Percentiles rank a stretch among this genome's conserved stretches.
These are phyloP conservation scores for Cheirogaleus major DNA, from an alignment of 2,797 vertebrate species.

Conservation along the genomic window DNA sequence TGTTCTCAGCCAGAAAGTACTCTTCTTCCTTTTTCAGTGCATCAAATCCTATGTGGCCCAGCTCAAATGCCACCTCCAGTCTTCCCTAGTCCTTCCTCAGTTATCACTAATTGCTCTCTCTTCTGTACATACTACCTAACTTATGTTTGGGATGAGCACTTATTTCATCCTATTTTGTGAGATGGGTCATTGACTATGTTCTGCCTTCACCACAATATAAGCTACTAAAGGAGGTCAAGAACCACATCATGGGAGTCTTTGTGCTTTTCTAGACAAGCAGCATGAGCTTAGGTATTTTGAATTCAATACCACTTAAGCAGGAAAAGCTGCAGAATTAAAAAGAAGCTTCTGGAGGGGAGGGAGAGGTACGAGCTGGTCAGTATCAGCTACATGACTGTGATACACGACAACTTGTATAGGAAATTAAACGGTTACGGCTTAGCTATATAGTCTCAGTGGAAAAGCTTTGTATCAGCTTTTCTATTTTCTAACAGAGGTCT, in stretches of 20 bases:
- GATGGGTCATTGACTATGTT: neutral
- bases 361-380: neutral
- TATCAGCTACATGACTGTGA: neutral
- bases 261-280: neutral
- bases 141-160: neutral
- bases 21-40: neutral
- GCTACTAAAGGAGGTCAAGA: neutral
- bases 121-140: rapidly evolving
- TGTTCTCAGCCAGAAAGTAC: neutral
- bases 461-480: rapidly evolving
- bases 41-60: neutral
- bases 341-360: neutral
- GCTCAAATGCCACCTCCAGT: neutral
- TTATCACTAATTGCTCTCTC: neutral
- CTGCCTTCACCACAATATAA: neutral
- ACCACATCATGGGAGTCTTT: neutral
- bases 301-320: neutral
- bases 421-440: neutral
- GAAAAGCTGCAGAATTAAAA: neutral
- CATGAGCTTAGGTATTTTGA: neutral
- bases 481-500: neutral
- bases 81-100: neutral
- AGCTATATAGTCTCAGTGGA: neutral
- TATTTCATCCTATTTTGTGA: neutral
- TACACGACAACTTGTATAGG: neutral